Base-by-base conservation (phyloP, 2,113 vertebrate genomes). In the Ploceus nigricollis region DNA sequence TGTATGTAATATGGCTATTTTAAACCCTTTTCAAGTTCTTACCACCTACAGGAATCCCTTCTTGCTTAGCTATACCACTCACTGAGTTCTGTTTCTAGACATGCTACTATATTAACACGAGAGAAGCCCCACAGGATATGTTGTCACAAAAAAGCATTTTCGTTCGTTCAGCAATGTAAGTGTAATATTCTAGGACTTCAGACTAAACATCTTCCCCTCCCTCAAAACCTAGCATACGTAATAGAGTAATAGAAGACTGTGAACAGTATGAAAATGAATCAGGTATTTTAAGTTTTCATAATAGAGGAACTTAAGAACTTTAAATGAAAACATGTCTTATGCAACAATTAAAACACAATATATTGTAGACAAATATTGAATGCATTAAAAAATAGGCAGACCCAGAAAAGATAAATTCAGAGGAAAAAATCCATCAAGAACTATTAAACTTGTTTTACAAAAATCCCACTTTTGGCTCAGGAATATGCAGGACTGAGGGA, bases 111-210 rank as follows among this genome's bases (percentile, higher is more conserved):
- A 39, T 35, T 66, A 58, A 76, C 10, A 47, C 0, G 0, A 88
- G 44, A 73, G n/a, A 10, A 60, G 35, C 40, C 30, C 30, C 35
- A 56, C 11, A 77, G 28, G 45, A 82, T 42, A 19, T 3, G 7
- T 11, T 39, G 18, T 42, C 22, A 82, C 8, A 47, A 75, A 93
- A 93, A 75, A 6, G 15, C 18, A 45, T 64, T 61, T 93, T 72
- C 40, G 35, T 63, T 82, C 0, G 0, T 78, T 89, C 37, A 84
- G 19, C 14, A 64, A 31, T 0, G 0, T 10, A 54, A 79, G 13
- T 9, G 7, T 19, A 50, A 56, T 39, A 69, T 15, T 82, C 51
- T 30, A 84, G 50, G 37, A 75, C 53, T 82, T 79, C 14, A 79
- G 35, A 61, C 30, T 85, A 60, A 85, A 75, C n/a, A 64, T 3